Base-by-base conservation (phyloP, 2,113 vertebrate species). In the Heterochromis multidens region DNA sequence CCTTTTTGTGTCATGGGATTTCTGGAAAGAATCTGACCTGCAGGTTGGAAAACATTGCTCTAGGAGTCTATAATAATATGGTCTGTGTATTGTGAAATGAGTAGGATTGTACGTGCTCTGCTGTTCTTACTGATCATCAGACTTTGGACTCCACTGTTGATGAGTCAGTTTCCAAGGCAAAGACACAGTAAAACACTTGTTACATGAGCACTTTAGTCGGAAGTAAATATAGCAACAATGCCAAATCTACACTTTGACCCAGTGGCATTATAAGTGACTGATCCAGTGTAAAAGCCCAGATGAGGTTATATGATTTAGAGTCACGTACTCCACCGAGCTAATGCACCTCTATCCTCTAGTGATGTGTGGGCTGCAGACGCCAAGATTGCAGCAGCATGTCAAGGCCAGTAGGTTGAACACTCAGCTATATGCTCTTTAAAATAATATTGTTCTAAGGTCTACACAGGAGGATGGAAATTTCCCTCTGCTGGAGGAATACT, bases 391-490 rank as follows among this genome's bases (percentile, higher is more conserved):
- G 49, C 62, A 65, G 80, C 14, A 70, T 82, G 81, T 92, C 89
- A 92, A 92, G 93, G 89, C 74, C 87, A n/a, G 77, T 21, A 57
- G 79, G 87, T 81, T 91, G 81, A 94, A 86, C 84, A 84, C 89
- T 93, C 92, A 89, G 92, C 90, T 94, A 88, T 89, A 87, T 13
- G 83, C 78, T 82, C 84, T 85, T 92, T 92, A 91, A 91, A 93
- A 85, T 67, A 95, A 95, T 95, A 93, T 95, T 95, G 86, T 95
- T 92, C 74, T 61, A 88, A 82, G 76, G 93, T 93, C 93, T 92
- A 81, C 83, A 59, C 74, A 77, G 78, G 78, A 79, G 90, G 84
- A 82, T 87, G 93, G 91, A 94, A 92, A 93, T 80, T 89, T 89
- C 58, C 79, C 80, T 80, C 37, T 40, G n/a, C 83, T 88, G 54